phyloP scores from a whole-genome alignment of 2,888 invertebrate species.

The Agelastica alni region DNA sequence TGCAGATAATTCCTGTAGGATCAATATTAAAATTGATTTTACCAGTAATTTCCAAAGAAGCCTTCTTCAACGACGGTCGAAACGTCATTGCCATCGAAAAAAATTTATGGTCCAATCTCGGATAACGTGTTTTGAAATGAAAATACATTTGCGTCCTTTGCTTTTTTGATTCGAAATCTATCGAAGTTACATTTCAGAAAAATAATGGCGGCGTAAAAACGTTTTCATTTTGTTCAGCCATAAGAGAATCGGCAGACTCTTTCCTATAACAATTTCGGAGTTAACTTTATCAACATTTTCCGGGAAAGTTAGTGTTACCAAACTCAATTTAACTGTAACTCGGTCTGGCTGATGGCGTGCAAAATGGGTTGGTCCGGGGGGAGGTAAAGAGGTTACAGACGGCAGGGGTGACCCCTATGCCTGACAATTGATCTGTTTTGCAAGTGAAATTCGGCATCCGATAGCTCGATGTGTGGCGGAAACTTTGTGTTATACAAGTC shows the following conservation, averaged over 20 bases:
- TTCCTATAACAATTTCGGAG: constrained; percentile 30
- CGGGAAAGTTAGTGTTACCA: constrained; percentile 45
- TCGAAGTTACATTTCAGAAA: no score
- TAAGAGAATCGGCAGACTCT: constrained; percentile 13
- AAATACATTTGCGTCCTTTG: no score
- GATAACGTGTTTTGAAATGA: no score
- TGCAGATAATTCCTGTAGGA: no score
- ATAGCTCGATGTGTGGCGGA: constrained; percentile 32
- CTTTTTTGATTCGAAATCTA: no score
- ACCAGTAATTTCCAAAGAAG: no score
- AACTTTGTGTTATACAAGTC: background rate
- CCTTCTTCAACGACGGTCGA: no score
- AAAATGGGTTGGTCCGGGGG: constrained; percentile 38
- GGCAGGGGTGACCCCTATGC: constrained; percentile 26
- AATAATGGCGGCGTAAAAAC: no score
- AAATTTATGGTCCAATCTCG: no score
- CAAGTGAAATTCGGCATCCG: constrained; percentile 48
- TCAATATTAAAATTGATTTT: no score
- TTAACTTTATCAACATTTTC: constrained; percentile 42
- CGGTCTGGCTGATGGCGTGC: constrained; percentile 45
- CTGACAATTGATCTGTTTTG: constrained; percentile 52
- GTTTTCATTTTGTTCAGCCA: constrained; percentile 17
- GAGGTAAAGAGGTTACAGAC: constrained; percentile 24
- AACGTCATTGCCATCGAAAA: no score
- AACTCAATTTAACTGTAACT: constrained; percentile 52